Base-by-base conservation (phyloP, 2,888 invertebrate species). In the Drosophila peninsularis region DNA sequence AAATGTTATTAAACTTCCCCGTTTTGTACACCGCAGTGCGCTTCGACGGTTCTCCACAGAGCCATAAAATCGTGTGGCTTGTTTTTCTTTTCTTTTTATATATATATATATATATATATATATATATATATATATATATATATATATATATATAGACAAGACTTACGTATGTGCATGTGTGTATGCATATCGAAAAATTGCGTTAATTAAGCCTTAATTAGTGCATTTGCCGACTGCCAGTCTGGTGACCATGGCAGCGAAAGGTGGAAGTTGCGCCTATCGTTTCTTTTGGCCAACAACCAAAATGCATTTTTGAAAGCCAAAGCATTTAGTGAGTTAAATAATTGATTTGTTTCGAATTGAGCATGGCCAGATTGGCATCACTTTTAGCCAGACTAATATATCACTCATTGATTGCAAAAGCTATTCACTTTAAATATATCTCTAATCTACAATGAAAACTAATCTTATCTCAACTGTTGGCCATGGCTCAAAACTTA, bases 1-100 rank as follows among this genome's bases (percentile, higher is more conserved):
- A 82, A 82, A 79, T 83, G 79, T 88, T 86, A 81, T 78, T 80
- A 87, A 89, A 90, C 89, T 89, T 90, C 82, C 86, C 72, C 77
- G 70, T 83, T 77, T 86, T 69, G 37, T 53, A 41, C 75, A 42
- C 64, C 65, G 66, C 63, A 58, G 42, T 50, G 61, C 62, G 70
- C 64, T 75, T 64, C 68, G 80, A 21, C 69, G 70, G 58, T 88
- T 83, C 82, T 76, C 69, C 75, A 52, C 53, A 44, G 70, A 64
- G 62, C 69, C 66, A 73, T 62, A 42, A 66, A 69, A 65, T 71
- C 60, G 66, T 61, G 61, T 52, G 37, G 63, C 62, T 69, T 62
- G 63, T 55, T 71, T 78, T 70, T 63, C 42, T 36, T 62, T 62
- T n/a, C n/a, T n/a, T n/a, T n/a, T n/a, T n/a, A n/a, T n/a, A n/a